Percentiles rank a stretch among this genome's conserved stretches.
Evolutionary conservation across 2,888 invertebrate genomes (phyloP).

Genomic region (Baronia brevicornis): DNA sequence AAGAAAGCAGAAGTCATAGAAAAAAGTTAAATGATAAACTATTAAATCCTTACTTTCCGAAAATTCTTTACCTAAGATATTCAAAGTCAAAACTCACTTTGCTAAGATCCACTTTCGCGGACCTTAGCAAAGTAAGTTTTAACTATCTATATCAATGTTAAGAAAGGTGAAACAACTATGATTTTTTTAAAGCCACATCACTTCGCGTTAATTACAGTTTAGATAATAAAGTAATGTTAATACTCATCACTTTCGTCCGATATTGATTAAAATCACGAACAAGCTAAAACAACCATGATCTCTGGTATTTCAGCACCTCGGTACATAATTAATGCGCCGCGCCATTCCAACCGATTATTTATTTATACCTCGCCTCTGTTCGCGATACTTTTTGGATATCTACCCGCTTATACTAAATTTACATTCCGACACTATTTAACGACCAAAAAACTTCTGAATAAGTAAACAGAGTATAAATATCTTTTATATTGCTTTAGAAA

Average conservation of each 20-base stretch:
- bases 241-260: background rate
- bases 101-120: no score
- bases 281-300: conserved; percentile 29
- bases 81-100: no score
- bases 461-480: conserved; percentile 1
- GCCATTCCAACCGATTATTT: conserved; percentile 33
- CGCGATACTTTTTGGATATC: conserved; percentile 27
- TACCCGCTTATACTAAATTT: conserved; percentile 18
- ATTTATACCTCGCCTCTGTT: conserved; percentile 36
- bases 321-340: conserved; percentile 39
- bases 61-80: no score
- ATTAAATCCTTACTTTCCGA: no score
- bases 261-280: conserved; percentile 17
- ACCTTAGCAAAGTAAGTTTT: no score
- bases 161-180: no score
- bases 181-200: no score
- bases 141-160: no score
- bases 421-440: conserved; percentile 2
- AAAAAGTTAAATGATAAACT: no score
- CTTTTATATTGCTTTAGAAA: conserved; percentile 1
- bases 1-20: no score
- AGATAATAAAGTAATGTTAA: no score
- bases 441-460: conserved; percentile 9
- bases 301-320: conserved; percentile 26
- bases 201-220: no score